A percentile compares a stretch with the other conserved stretches of the same genome.
phyloP scores from a whole-genome alignment of 1,140 invertebrate genomes.

The Daktulosphaira vitifoliae region DNA sequence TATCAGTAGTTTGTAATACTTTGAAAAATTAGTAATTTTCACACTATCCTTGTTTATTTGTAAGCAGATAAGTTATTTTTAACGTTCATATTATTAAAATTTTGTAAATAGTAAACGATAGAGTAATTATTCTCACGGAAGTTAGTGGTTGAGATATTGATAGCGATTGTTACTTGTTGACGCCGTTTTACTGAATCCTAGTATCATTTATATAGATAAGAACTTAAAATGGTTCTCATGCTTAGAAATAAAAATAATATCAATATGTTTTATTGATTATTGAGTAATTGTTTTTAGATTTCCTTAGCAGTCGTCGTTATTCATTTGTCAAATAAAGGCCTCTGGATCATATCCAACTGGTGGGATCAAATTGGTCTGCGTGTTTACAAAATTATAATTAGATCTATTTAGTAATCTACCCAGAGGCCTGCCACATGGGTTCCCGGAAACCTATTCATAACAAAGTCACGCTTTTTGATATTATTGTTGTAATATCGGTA shows the following conservation, averaged over 20 bases:
- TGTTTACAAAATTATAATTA: conserved; percentile 26
- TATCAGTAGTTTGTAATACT: too few species aligned
- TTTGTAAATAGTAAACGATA: too few species aligned
- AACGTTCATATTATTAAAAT: too few species aligned
- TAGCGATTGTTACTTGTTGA: not conserved
- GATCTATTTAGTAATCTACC: conserved; percentile 8
- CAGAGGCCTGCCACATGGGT: conserved; percentile 19
- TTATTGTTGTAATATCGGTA: conserved; percentile 24
- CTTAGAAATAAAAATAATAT: not conserved
- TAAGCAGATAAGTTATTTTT: too few species aligned
- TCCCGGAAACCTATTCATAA: conserved; percentile 17
- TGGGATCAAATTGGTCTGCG: conserved; percentile 6
- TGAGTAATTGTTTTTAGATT: too few species aligned
- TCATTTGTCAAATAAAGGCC: too few species aligned
- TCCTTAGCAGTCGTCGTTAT: too few species aligned
- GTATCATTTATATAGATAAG: conserved; percentile 14
- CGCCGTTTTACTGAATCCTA: conserved; percentile 1
- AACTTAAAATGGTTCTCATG: conserved; percentile 13
- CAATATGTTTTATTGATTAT: too few species aligned
- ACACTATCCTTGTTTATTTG: too few species aligned
- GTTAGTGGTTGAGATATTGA: conserved; percentile 25
- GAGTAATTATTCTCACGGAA: conserved; percentile 18
- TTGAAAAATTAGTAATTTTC: too few species aligned
- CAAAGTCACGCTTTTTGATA: conserved; percentile 31
- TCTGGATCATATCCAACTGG: not conserved